phyloP scores from a whole-genome alignment of 2,113 vertebrate genomes.

The Aplodontia rufa region DNA sequence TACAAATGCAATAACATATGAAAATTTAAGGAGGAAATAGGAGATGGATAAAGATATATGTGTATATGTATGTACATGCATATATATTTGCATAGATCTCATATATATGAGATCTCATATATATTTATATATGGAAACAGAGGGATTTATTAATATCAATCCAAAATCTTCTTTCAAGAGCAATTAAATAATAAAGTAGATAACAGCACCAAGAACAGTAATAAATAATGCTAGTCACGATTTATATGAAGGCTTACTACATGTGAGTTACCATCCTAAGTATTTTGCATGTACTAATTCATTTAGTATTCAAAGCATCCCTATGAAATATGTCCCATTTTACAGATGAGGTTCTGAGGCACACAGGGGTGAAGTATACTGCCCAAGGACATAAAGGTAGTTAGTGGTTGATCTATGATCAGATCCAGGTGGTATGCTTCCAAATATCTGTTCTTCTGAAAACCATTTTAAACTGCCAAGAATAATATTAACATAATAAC shows the following conservation, averaged over 20 bases:
- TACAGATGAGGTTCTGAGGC: neutral
- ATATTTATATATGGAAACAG: neutral
- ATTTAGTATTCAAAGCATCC: neutral
- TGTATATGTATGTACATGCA: neutral
- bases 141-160: neutral
- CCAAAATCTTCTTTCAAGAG: neutral
- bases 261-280: neutral
- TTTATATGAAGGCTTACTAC: neutral
- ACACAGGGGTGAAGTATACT: neutral
- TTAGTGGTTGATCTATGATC: neutral
- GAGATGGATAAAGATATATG: neutral
- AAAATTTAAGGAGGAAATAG: neutral
- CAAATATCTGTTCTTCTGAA: neutral
- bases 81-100: neutral
- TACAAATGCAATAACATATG: neutral
- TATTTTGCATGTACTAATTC: neutral
- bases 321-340: neutral
- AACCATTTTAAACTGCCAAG: conserved; percentile 1
- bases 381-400: neutral
- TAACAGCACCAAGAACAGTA: neutral
- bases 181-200: neutral
- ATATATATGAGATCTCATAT: neutral
- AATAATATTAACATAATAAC: conserved; percentile 56
- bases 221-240: neutral
- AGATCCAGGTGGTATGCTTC: neutral